Base-by-base conservation (phyloP, 2,888 invertebrate genomes). In the Oscheius sp. region DNA sequence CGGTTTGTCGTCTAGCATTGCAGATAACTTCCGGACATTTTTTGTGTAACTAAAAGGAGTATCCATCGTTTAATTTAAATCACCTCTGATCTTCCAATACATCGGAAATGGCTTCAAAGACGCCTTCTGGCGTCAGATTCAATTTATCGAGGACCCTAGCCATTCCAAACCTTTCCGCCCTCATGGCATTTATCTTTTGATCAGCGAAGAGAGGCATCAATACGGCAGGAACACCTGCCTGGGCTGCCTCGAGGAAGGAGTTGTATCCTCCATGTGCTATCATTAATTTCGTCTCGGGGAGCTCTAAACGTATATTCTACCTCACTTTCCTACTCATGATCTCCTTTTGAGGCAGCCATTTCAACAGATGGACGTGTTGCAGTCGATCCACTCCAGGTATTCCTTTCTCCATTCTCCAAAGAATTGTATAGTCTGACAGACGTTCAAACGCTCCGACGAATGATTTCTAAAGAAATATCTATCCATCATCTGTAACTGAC, bases 191-290 rank as follows among this genome's bases (percentile, higher is more conserved):
- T 54, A 84, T 84, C 64, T 81, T 82, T 56, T 84, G 84, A 68
- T 84, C 84, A 26, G 84, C 84, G 59, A 84, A 84, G 9, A 84
- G 72, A 1, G 84, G 84, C 82, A 84, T 82, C 17, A 85, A 56
- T 2, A 85, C 80, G 6, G 82, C 79, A 0, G 84, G 84, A 36
- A 84, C 74, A 9, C 84, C 84, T 8, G 83, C 82, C 63, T 74
- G 64, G 6, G 85, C 75, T 1, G 85, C 77, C 66, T 84, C 84
- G 33, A 85, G 61, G 33, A 84, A 80, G 1, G 81, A 81, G 62
- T 85, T 84, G 69, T 85, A 84, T n/a, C 84, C 84, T 14, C 84
- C 85, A 62, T 84, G 84, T n/a, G 84, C 84, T 49, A 84, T 80
- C 63, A 84, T 72, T 33, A 84, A 67, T 50, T 73, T 74, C 57